A percentile compares a stretch with the other conserved stretches of the same genome.
Conservation (phyloP, 2,113 vertebrate species). For the Sisor rabdophorus region DNA sequence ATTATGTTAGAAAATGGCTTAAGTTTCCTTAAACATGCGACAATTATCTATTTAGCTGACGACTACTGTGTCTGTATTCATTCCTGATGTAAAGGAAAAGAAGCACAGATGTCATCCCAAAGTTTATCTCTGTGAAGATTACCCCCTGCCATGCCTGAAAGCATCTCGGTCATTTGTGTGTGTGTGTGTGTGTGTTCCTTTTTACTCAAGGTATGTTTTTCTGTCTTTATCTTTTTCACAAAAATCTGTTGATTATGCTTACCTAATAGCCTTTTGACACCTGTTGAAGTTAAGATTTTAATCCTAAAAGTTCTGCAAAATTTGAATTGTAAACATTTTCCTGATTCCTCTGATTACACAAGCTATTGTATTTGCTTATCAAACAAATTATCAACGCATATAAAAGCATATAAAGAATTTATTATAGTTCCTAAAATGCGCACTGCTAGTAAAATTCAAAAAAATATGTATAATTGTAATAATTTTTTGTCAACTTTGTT, state of each 20-base stretch:
- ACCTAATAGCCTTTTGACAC: slow-evolving; percentile 16
- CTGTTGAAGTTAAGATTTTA: slow-evolving; percentile 1
- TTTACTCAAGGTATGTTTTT: slow-evolving; percentile 17
- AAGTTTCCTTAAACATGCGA: not conserved
- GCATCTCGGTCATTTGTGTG: slow-evolving; percentile 10
- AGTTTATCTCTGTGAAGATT: slow-evolving; percentile 40
- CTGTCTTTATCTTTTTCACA: slow-evolving; percentile 15
- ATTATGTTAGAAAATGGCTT: not conserved
- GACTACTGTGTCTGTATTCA: slow-evolving; percentile 21
- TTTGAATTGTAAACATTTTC: not conserved
- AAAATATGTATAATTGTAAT: no score
- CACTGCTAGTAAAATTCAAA: not conserved
- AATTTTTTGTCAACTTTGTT: no score
- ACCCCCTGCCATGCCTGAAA: slow-evolving; percentile 19
- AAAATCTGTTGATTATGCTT: slow-evolving; percentile 35
- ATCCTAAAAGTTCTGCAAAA: not conserved
- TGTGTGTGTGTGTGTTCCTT: not conserved
- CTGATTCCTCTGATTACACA: not conserved
- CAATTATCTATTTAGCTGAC: slow-evolving; percentile 38
- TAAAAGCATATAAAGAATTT: not conserved
- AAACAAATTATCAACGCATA: not conserved
- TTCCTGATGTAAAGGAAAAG: slow-evolving; percentile 16
- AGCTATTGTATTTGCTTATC: not conserved
- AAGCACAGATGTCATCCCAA: slow-evolving; percentile 19
- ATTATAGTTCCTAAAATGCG: not conserved